A percentile compares a stretch with the other conserved stretches of the same genome.
phyloP scores from a whole-genome alignment of 2,888 invertebrate species.

The Mythimna pallens region DNA sequence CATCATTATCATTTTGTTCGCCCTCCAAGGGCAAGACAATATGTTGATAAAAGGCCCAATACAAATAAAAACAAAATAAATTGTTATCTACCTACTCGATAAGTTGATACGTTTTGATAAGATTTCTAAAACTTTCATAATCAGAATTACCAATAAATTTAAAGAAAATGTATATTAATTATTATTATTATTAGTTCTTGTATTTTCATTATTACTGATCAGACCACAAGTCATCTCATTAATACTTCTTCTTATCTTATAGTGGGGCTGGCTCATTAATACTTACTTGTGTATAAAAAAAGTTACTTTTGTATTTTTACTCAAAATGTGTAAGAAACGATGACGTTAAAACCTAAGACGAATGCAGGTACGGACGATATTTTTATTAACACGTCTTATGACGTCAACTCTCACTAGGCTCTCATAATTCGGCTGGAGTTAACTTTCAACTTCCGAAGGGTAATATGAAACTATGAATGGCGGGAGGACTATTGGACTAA shows the following conservation, averaged over 20 bases:
- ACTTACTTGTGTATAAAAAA: too few species aligned
- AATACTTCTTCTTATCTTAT: too few species aligned
- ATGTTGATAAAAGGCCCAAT: not conserved
- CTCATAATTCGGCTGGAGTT: slow-evolving; percentile 70
- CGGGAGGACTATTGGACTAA: not conserved
- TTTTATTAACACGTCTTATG: slow-evolving; percentile 72
- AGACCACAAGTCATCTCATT: too few species aligned
- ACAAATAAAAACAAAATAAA: not conserved
- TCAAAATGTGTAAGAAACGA: not conserved
- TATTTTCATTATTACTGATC: too few species aligned
- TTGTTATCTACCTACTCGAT: too few species aligned
- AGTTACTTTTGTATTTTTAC: too few species aligned
- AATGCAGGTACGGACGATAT: slow-evolving; percentile 14
- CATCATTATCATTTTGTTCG: not conserved
- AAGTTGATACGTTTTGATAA: too few species aligned
- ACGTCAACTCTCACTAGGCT: slow-evolving; percentile 83
- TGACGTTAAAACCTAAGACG: slow-evolving; percentile 15
- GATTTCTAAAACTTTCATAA: too few species aligned
- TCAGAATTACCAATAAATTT: too few species aligned
- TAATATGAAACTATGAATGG: slow-evolving; percentile 36
- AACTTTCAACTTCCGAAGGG: slow-evolving; percentile 20
- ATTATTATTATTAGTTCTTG: too few species aligned
- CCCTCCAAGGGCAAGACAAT: not conserved
- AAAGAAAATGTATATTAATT: too few species aligned
- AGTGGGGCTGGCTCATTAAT: too few species aligned